A percentile compares a stretch with the other conserved stretches of the same genome.
Conservation (phyloP, 2,888 invertebrate species). For the Hydropsyche betteni region DNA sequence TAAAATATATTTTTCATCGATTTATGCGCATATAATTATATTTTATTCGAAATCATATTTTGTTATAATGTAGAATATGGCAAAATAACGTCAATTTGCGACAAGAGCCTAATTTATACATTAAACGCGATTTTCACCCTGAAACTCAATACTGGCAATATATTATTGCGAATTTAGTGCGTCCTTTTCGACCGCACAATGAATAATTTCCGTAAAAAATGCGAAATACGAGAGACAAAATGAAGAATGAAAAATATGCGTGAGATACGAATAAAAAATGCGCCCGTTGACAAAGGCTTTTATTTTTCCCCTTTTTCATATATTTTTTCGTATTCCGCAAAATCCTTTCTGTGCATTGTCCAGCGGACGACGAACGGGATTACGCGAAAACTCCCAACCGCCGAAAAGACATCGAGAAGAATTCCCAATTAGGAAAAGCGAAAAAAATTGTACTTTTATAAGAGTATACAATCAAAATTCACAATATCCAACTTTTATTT, state of each 20-base stretch:
- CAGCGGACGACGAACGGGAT: background rate
- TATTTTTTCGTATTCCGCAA: background rate
- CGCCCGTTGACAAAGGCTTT: slow-evolving; percentile 23
- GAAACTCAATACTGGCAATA: slow-evolving; percentile 2
- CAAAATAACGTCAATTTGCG: too few species aligned
- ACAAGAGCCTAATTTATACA: too few species aligned
- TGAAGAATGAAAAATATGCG: slow-evolving; percentile 27
- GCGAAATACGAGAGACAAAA: slow-evolving; percentile 1
- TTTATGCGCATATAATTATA: too few species aligned
- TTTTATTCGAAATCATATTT: too few species aligned
- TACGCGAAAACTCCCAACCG: background rate
- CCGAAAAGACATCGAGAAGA: too few species aligned
- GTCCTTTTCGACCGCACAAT: background rate
- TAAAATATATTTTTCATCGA: too few species aligned
- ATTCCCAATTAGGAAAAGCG: too few species aligned
- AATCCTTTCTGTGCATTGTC: slow-evolving; percentile 16
- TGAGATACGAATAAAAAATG: slow-evolving; percentile 25
- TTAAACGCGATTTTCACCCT: background rate
- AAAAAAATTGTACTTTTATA: too few species aligned
- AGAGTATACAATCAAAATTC: too few species aligned
- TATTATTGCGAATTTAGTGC: slow-evolving; percentile 16
- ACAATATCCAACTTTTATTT: too few species aligned
- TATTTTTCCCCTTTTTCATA: background rate
- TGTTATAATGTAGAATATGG: too few species aligned
- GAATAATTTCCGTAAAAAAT: slow-evolving; percentile 14